Base-by-base conservation (phyloP, 1,140 invertebrate species). In the Drosophila takahashii region DNA sequence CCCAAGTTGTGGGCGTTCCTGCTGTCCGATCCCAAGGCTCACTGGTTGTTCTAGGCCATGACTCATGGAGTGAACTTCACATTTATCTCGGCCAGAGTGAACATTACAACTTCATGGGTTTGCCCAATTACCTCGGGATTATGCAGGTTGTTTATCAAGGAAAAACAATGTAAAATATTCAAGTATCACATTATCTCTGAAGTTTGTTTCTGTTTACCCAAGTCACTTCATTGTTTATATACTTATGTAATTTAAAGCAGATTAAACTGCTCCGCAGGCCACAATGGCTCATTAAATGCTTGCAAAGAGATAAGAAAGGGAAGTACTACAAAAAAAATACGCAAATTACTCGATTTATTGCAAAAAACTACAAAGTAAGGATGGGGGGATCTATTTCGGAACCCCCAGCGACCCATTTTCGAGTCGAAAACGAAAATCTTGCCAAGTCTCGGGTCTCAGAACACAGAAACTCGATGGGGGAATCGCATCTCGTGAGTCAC, bases 11-110 rank as follows among this genome's bases (percentile, higher is more conserved):
- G 56, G 84, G 84, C 70, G 79, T 76, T 54, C 32, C 59, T 69
- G 47, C 50, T 67, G 65, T 42, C 58, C 65, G 26, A 56, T 44
- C 13, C 60, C 83, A 87, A 87, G 83, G 83, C 57, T 45, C 48
- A 72, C 84, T 32, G 41, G 59, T 76, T 76, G 47, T 89, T 86
- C 70, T 71, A 79, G 54, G 50, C 26, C 44, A 48, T 83, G 79
- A 86, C 54, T 86, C 62, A 86, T 15, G 29, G 50, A 36, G 50
- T 87, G 79, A 84, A 84, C 79, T 89, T 89, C 58, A 89, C 79
- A 86, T 69, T 79, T 70, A 76, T 50, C 58, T 60, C 75, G 58
- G 60, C 18, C 44, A 57, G 26, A 15, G 45, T 27, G 22, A 37
- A 34, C 50, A 58, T 61, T 72, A 66, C 32, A 61, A 44, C 65